Evolutionary conservation across 2,797 vertebrate species (phyloP), one percentile per base, ranked within the genome.

Genomic region (Gadopsis bispinosus): DNA sequence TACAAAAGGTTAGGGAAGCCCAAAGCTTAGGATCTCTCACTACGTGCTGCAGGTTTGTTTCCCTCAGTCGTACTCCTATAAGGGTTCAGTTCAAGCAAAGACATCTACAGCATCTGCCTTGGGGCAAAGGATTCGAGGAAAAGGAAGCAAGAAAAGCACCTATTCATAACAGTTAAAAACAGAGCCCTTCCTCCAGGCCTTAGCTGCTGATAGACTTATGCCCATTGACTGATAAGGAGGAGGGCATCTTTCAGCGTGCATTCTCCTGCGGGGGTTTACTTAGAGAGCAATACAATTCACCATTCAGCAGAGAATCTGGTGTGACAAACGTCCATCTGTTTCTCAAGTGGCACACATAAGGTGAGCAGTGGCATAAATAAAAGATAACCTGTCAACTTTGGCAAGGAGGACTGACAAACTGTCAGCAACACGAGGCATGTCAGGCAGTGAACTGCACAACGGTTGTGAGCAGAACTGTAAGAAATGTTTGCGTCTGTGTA

Each of bases 111-210:
- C 76, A 71, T 88, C 77, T 78, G 87, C 85, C 91, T 65, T 7
- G 4, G 83, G 91, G 87, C 82, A 73, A 67, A 89, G 45, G 69
- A 83, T 87, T 91, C 17, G 41, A 62, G 77, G 73, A 88, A 89
- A 84, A 93, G 89, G 88, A 93, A 92, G 84, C 86, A 84, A 91
- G 91, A 92, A 92, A 93, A 92, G 87, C 82, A 93, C 78, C 90
- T 91, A 93, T 96, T 95, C 94, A 95, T 93, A 94, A 94, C 87
- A 74, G 87, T 92, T 93, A 90, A 90, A 87, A 91, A 88, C 85
- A 84, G 75, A 74, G 87, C 70, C 61, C 87, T 92, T 92, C 92
- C 93, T 93, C 69, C 73, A 71, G 92, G 93, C 90, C 84, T 77
- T 47, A 81, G 79, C 67, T 20, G 92, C 83, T 95, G 94, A 96